Conservation (phyloP, 2,888 invertebrate genomes). For the Anthophora plumipes region DNA sequence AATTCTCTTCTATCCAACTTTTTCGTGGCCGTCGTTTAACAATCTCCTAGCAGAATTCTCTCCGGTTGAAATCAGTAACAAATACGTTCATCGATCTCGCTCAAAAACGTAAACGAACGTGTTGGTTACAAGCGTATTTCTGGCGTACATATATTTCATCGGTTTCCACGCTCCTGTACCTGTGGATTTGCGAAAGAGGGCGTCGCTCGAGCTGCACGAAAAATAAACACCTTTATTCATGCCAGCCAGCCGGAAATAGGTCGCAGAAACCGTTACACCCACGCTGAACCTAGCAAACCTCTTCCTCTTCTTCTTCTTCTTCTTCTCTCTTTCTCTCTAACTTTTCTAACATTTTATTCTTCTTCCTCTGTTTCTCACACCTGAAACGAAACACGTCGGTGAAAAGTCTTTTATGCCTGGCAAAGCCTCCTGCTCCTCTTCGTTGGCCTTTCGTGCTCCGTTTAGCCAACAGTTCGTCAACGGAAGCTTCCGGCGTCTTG, state of each 20-base stretch:
- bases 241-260: constrained; percentile 69
- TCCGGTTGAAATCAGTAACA: not conserved
- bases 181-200: constrained; percentile 43
- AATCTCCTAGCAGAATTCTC: not conserved
- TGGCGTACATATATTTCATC: not conserved
- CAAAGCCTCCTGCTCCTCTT: constrained; percentile 14
- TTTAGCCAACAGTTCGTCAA: constrained; percentile 48
- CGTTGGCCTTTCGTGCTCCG: constrained; percentile 55
- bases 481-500: constrained; percentile 44
- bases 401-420: constrained; percentile 57
- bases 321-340: constrained; percentile 24
- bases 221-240: constrained; percentile 71
- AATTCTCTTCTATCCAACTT: not conserved
- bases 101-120: not conserved
- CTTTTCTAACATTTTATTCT: constrained; percentile 22
- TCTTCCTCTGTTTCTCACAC: not conserved
- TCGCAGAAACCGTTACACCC: constrained; percentile 68
- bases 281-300: constrained; percentile 40
- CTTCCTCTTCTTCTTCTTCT: constrained; percentile 12
- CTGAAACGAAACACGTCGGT: constrained; percentile 24
- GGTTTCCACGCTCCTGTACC: constrained; percentile 17
- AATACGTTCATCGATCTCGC: constrained; percentile 15
- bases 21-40: not conserved
- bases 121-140: not conserved
- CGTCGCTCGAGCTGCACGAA: constrained; percentile 35